Percentiles rank a stretch among this genome's conserved stretches.
phyloP scores from a whole-genome alignment of 2,797 vertebrate species.

The Pelobates cultripes region DNA sequence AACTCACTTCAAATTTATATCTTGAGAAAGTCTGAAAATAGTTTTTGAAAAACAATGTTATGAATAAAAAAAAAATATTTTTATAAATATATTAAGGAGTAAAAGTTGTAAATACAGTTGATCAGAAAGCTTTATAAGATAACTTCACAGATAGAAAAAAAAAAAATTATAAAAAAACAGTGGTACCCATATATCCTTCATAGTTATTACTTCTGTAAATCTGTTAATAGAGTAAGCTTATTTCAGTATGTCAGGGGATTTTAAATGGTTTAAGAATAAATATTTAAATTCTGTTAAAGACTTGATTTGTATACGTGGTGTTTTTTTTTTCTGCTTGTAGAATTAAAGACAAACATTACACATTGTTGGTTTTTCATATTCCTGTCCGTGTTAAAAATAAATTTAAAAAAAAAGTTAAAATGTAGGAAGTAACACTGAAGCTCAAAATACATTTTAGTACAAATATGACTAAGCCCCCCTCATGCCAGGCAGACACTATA shows the following conservation, averaged over 20 bases:
- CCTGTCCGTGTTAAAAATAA: too few species aligned
- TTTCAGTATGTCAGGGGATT: conserved; percentile 72
- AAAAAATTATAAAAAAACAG: conserved; percentile 58
- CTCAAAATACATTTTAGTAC: too few species aligned
- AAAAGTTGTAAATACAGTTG: conserved; percentile 80
- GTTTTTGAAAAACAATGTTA: conserved; percentile 80
- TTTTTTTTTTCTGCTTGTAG: conserved; percentile 5
- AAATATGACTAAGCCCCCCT: too few species aligned
- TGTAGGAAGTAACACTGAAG: too few species aligned
- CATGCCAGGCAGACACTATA: too few species aligned
- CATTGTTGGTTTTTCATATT: too few species aligned
- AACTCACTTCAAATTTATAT: conserved; percentile 72
- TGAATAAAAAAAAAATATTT: conserved; percentile 80
- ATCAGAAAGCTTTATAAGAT: conserved; percentile 78
- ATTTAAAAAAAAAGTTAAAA: too few species aligned
- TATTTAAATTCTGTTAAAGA: conserved; percentile 85
- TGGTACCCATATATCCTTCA: conserved; percentile 74
- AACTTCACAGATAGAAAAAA: conserved; percentile 69
- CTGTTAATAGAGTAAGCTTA: conserved; percentile 79
- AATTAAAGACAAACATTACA: background rate
- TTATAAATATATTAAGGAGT: conserved; percentile 80
- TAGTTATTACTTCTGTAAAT: conserved; percentile 77
- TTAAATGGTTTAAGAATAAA: conserved; percentile 87
- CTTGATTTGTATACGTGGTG: conserved; percentile 5
- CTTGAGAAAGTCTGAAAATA: conserved; percentile 72